phyloP scores from a whole-genome alignment of 1,140 invertebrate species.

The Tetramorium alpestre region DNA sequence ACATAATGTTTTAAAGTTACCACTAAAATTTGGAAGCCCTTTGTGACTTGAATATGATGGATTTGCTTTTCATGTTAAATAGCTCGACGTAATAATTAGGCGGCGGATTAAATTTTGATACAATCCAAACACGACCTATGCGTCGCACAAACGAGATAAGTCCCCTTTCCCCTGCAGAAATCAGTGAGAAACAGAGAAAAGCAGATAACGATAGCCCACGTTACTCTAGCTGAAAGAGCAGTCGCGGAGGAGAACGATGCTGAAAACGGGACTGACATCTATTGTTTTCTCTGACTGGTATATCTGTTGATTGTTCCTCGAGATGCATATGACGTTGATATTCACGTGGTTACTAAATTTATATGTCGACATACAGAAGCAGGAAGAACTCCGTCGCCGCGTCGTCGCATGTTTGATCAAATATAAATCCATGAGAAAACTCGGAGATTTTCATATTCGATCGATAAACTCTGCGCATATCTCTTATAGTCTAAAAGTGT shows the following conservation, averaged over 20 bases:
- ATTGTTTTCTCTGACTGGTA: constrained; percentile 55
- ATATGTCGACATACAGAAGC: background rate
- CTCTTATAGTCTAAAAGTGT: background rate
- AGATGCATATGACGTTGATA: constrained; percentile 48
- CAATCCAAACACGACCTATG: background rate
- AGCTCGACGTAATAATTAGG: background rate
- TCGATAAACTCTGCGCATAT: background rate
- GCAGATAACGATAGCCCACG: constrained; percentile 47
- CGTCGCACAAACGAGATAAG: background rate
- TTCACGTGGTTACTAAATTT: constrained; percentile 52
- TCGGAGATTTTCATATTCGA: constrained; percentile 15
- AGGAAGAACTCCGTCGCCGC: background rate
- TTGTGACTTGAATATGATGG: background rate
- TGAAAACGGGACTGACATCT: constrained; percentile 39
- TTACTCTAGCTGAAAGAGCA: constrained; percentile 61
- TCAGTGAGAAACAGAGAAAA: constrained; percentile 12
- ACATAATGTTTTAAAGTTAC: background rate
- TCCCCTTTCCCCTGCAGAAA: constrained; percentile 20
- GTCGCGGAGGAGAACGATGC: constrained; percentile 33
- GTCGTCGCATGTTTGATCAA: constrained; percentile 52
- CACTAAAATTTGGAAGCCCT: background rate
- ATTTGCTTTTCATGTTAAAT: constrained; percentile 1
- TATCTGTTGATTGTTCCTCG: constrained; percentile 60
- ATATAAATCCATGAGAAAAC: constrained; percentile 42
- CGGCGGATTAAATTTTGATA: constrained; percentile 28